Base-by-base conservation (phyloP, 2,113 vertebrate species). In the Neogobius melanostomus region DNA sequence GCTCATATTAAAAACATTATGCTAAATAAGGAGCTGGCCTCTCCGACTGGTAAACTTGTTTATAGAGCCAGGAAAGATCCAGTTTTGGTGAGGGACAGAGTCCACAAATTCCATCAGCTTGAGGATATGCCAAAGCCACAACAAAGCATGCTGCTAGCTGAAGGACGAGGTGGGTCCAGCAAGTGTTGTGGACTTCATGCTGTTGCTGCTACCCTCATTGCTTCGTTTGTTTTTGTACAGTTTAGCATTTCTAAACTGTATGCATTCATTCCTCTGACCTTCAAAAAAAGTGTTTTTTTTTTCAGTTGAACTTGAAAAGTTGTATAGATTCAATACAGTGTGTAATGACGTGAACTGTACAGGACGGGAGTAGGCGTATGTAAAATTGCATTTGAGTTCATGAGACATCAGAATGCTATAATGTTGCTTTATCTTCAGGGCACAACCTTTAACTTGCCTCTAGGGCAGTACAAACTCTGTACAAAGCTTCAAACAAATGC, bases 101-200 rank as follows among this genome's bases (percentile, higher is more conserved):
- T 96, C 90, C 95, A 97, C 92, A 97, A 93, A 89, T 97, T 98
- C 90, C 95, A 96, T 91, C 96, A 93, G 89, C 92, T 97, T 94
- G 94, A 95, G 75, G 92, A 94, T 64, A 95, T 93, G 59, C 15
- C 93, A 90, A 95, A 93, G 83, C 91, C 94, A 17, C 82, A 90
- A 71, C 91, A 92, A 82, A 94, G 84, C 93, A 93, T 82, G 68
- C 89, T 91, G 79, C 89, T 89, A 70, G 75, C 91, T 88, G 92
- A 89, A 81, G 85, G 91, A 91, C 93, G 93, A 98, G 96, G 96
- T 97, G 93, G 93, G 96, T 97, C 87, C 86, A 76, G 57, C 36
- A 49, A 64, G 62, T 64, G 62, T 48, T 71, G 47, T 43, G 43
- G 11, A 48, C 11, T 36, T 64, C 0, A 21, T 53, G 6, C 66